Base-by-base conservation (phyloP, 2,113 vertebrate species). In the Scomber colias region DNA sequence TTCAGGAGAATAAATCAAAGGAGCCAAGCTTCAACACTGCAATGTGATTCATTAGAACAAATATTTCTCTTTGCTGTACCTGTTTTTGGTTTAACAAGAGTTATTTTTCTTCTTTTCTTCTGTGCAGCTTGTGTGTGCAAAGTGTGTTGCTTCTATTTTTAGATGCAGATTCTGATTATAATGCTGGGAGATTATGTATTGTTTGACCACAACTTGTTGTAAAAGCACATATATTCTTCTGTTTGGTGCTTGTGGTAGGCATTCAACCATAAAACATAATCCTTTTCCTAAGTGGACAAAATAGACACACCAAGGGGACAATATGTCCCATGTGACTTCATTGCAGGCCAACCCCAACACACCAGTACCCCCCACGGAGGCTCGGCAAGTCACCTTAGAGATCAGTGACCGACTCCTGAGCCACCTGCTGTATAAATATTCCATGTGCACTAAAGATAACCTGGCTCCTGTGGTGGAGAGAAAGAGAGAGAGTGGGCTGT, bases 381-480 rank as follows among this genome's bases (percentile, higher is more conserved):
- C 81, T 76, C 75, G 17, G 68, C 78, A 79, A 91, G 94, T 94
- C 94, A 94, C 93, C 94, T 93, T 93, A 81, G 85, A 86, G 92
- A 93, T 95, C 90, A 85, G 85, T 94, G 93, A 93, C 94, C 71
- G 53, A 85, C 79, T 89, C 88, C 77, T 74, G 79, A 82, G 91
- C 84, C 75, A 81, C 84, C 63, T 81, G 82, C 82, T 86, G 85
- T 91, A 93, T 92, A 93, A 94, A 95, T 95, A 94, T 92, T 92
- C 89, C 80, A 88, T 92, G 89, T 50, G 90, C 65, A 80, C 92
- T 94, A 94, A 95, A 94, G 93, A 93, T 93, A 94, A 94, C 90
- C 86, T 77, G 60, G 73, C 79, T 67, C 48, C 46, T 83, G 84
- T 15, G 57, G 59, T 40, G 6, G 71, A 24, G 67, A 80, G 71